These are phyloP conservation scores for Sinotaia quadrata DNA, from an alignment of 2,888 invertebrate species.

Conservation along the genomic window DNA sequence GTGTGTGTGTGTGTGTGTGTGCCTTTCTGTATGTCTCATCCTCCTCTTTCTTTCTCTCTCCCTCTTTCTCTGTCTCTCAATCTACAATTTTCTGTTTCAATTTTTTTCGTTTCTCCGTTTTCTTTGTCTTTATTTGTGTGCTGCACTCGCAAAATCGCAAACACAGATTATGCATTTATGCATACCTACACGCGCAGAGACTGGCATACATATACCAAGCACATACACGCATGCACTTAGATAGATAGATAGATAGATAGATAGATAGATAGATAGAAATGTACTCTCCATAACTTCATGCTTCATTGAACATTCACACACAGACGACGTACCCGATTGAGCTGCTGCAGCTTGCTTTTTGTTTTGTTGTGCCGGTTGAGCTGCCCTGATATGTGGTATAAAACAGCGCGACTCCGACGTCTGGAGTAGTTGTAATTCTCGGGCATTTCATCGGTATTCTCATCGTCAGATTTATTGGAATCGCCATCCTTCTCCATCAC, in stretches of 20 bases:
- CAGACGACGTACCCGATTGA: constrained; percentile 34
- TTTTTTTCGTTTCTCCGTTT: not conserved
- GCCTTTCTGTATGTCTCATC: not conserved
- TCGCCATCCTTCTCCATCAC: constrained; percentile 40
- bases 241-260: too few relatives aligned
- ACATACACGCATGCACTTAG: too few relatives aligned
- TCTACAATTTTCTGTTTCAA: not conserved
- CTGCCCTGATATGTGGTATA: constrained; percentile 96
- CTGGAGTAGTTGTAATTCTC: constrained; percentile 84
- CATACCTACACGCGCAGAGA: too few relatives aligned
- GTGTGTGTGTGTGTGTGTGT: constrained; percentile 12
- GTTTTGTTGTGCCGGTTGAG: constrained; percentile 88
- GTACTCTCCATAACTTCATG: too few relatives aligned
- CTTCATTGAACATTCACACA: too few relatives aligned
- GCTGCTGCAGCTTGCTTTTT: constrained; percentile 91
- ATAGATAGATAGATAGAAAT: too few relatives aligned
- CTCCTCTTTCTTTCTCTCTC: not conserved
- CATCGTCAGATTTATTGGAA: constrained; percentile 32
- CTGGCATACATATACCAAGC: too few relatives aligned
- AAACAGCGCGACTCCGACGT: constrained; percentile 92
- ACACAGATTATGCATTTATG: too few relatives aligned
- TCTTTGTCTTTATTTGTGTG: too few relatives aligned
- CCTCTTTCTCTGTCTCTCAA: not conserved
- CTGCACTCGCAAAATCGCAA: too few relatives aligned
- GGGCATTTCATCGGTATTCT: constrained; percentile 48